Evolutionary conservation across 2,113 vertebrate species (phyloP).

Genomic region (Erythrocercus mccallii): DNA sequence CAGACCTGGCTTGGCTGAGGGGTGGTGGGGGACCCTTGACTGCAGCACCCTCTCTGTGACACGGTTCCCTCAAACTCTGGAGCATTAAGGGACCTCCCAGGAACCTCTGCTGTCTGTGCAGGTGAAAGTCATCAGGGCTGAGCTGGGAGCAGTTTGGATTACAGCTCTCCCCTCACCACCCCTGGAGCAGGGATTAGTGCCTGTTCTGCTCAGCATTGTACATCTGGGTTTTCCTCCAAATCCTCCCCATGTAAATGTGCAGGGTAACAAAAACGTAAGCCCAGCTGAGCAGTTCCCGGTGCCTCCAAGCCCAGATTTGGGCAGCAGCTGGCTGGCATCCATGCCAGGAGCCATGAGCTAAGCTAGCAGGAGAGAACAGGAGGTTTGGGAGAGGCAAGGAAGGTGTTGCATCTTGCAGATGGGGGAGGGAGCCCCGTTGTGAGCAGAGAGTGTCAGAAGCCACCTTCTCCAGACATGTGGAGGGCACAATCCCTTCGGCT

Average conservation of each 20-base stretch:
- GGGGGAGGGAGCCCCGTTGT: background rate
- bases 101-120: background rate
- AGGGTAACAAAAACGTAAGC: constrained; percentile 18
- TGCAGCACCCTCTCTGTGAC: background rate
- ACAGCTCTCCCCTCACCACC: background rate
- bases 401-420: background rate
- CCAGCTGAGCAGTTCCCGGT: background rate
- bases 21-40: background rate
- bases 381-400: background rate
- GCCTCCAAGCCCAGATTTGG: constrained; percentile 36
- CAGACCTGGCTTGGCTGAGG: background rate
- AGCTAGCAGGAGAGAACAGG: background rate
- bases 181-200: background rate
- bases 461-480: background rate
- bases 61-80: background rate
- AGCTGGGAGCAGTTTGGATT: background rate
- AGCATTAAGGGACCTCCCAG: background rate
- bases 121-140: background rate
- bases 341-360: constrained; percentile 20
- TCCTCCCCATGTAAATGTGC: background rate
- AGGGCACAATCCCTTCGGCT: background rate
- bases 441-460: background rate
- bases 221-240: constrained; percentile 41
- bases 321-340: background rate
- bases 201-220: background rate